A percentile compares a stretch with the other conserved stretches of the same genome.
phyloP scores from a whole-genome alignment of 2,113 vertebrate genomes.

The Pterophyllum scalare region DNA sequence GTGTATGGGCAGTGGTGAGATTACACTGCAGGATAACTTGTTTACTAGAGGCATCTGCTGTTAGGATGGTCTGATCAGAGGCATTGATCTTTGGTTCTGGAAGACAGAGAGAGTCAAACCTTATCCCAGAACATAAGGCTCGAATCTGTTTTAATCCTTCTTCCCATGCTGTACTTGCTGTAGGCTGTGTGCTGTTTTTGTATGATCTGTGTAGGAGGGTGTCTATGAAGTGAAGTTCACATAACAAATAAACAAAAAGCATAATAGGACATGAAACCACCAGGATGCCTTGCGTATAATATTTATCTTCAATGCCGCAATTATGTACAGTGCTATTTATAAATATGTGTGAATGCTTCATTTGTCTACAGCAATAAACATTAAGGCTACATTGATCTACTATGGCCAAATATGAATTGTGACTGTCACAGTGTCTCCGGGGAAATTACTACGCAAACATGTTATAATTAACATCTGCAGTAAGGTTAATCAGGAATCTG shows the following conservation, averaged over 20 bases:
- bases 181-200: constrained; percentile 65
- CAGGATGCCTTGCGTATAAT: neutral
- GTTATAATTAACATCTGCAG: neutral
- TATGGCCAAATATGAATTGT: neutral
- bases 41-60: constrained; percentile 46
- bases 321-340: neutral
- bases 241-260: constrained; percentile 57
- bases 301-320: neutral
- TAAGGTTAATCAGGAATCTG: neutral
- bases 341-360: neutral
- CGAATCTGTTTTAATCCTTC: constrained; percentile 31
- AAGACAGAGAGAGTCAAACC: constrained; percentile 78
- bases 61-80: constrained; percentile 87
- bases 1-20: constrained; percentile 88
- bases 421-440: neutral
- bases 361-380: neutral
- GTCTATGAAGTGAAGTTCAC: constrained; percentile 58
- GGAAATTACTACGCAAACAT: neutral
- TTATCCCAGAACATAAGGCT: constrained; percentile 65
- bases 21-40: constrained; percentile 89
- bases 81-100: constrained; percentile 94
- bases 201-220: constrained; percentile 62
- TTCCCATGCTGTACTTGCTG: constrained; percentile 41
- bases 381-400: neutral
- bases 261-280: constrained; percentile 38